These are phyloP conservation scores for Microdon myrmicae DNA, from an alignment of 2,888 invertebrate species.

Conservation along the genomic window DNA sequence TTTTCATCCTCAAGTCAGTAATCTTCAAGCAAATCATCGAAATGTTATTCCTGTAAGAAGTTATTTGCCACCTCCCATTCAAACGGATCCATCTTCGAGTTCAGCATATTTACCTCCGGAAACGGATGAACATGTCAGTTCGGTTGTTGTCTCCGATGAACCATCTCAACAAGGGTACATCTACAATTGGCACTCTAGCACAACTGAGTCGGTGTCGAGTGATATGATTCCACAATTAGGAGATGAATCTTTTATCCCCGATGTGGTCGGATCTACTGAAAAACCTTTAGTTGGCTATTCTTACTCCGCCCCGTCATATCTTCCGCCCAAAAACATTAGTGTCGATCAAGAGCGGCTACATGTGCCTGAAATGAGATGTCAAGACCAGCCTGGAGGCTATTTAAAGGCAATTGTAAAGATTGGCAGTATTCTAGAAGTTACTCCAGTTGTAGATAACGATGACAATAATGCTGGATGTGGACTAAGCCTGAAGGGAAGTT, in stretches of 20 bases:
- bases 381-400: constrained; percentile 58
- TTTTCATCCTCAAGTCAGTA: constrained; percentile 56
- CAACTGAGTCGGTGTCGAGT: constrained; percentile 8
- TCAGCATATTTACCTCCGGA: constrained; percentile 37
- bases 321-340: constrained; percentile 24
- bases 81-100: constrained; percentile 43
- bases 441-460: constrained; percentile 65
- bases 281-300: constrained; percentile 19
- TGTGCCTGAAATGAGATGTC: constrained; percentile 64
- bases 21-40: constrained; percentile 42
- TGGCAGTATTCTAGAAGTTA: constrained; percentile 61
- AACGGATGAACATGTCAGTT: constrained; percentile 36
- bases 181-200: constrained; percentile 28
- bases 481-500: constrained; percentile 60
- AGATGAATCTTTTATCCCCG: too few relatives aligned
- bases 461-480: constrained; percentile 59
- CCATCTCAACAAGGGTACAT: constrained; percentile 21
- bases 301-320: constrained; percentile 26
- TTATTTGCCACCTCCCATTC: constrained; percentile 56
- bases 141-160: constrained; percentile 59
- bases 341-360: constrained; percentile 57
- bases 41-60: constrained; percentile 61
- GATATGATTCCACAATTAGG: too few relatives aligned
- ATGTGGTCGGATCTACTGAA: too few relatives aligned
- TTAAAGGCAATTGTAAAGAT: constrained; percentile 66